Evolutionary conservation across 2,888 invertebrate species (phyloP).

Genomic region (Erebia palarica): DNA sequence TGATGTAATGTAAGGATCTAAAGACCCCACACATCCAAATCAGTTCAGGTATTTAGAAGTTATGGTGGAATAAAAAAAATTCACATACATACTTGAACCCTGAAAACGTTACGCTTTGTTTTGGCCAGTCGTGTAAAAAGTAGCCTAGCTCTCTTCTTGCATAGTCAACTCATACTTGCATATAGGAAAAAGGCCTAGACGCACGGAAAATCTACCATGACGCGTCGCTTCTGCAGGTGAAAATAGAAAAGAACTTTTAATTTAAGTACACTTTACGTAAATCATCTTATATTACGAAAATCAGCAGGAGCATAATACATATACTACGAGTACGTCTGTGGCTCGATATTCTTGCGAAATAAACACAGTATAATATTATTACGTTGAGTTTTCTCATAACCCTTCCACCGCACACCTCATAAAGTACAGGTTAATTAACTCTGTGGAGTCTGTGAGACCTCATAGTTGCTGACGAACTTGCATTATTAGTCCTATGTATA

Average conservation of each 20-base stretch:
- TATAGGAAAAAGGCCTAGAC: no score
- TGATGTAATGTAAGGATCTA: no score
- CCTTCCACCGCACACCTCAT: slow-evolving; percentile 57
- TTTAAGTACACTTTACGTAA: no score
- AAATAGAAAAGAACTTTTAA: neutral
- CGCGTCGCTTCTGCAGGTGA: neutral
- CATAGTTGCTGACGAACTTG: slow-evolving; percentile 58
- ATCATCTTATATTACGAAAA: neutral
- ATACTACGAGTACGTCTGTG: neutral
- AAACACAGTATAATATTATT: slow-evolving; percentile 24
- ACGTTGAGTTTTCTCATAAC: slow-evolving; percentile 68
- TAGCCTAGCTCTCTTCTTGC: no score
- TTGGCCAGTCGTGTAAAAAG: no score
- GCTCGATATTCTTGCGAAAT: slow-evolving; percentile 12
- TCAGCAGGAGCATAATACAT: slow-evolving; percentile 5
- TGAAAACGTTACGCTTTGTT: no score
- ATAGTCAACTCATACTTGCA: no score
- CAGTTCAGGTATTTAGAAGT: no score
- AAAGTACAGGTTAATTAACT: slow-evolving; percentile 75
- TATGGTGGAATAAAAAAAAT: no score
- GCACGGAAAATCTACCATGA: no score
- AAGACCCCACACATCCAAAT: no score
- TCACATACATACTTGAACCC: no score
- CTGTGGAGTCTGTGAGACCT: slow-evolving; percentile 61
- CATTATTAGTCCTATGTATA: slow-evolving; percentile 51